Base-by-base conservation (phyloP, 2,113 vertebrate species). In the Oncorhynchus clarkii region DNA sequence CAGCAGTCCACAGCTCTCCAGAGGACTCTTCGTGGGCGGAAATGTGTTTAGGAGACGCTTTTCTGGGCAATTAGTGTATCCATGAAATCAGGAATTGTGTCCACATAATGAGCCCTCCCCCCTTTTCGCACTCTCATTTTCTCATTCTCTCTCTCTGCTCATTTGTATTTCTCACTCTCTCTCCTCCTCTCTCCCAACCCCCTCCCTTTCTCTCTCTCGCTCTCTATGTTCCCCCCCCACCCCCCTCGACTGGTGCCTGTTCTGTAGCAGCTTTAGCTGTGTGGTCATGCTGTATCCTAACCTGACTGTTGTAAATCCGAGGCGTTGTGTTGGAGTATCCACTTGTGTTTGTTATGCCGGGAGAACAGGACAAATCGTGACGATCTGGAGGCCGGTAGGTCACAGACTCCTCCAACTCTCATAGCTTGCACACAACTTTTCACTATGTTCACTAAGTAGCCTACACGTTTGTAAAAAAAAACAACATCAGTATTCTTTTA, bases 11-110 rank as follows among this genome's bases (percentile, higher is more conserved):
- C 12, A 13, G 74, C 83, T 89, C 88, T 88, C 81, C 54, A 77
- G 85, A 86, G 86, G 80, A 86, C 74, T 82, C 79, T 90, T 88
- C 22, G 92, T 92, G 84, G 90, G 91, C 67, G 85, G 87, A 79
- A 65, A 81, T 88, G 84, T 84, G 87, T 87, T 89, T 74, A 80
- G 88, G 77, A 74, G 62, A 74, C 84, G 59, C 80, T 78, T 86
- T 88, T 86, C 80, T 84, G 75, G 80, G 77, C 80, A 88, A 89
- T 89, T 89, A 88, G 79, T 81, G 75, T 85, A 73, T 80, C 84
- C 45, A 74, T 81, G 81, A 87, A 84, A 87, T 88, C 82, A 83
- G 86, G 81, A 91, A 85, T 88, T 49, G 7, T 68, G 49, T 54
- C 49, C 3, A 14, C 16, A 54, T 14, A 54, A 54, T 5, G 11